Evolutionary conservation across 30 jellyfish, hydroid and myxozoan species (phyloP).

Genomic region (Aurelia coerulea): DNA sequence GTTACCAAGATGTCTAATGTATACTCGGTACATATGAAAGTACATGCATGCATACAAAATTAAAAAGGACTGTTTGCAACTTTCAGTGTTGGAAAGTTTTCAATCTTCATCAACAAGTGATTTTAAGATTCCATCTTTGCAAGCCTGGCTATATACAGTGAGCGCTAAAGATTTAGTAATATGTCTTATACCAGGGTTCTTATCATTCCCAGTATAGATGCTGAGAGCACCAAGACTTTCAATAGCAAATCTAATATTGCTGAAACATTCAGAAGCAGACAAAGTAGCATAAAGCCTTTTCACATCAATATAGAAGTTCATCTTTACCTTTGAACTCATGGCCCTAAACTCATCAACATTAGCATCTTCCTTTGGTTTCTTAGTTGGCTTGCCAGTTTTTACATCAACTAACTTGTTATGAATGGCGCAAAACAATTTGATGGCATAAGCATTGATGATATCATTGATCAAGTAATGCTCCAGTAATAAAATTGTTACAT

Average conservation of each 20-base stretch:
- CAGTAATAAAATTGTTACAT: background rate
- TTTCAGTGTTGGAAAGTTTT: background rate
- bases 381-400: conserved; percentile 23
- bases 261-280: conserved; percentile 3
- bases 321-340: conserved; percentile 29
- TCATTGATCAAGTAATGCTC: conserved; percentile 20
- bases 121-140: background rate
- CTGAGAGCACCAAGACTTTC: conserved; percentile 48
- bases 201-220: background rate
- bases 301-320: conserved; percentile 57
- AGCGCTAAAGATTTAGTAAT: conserved; percentile 19
- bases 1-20: conserved; percentile 4
- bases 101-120: conserved; percentile 20
- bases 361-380: conserved; percentile 30
- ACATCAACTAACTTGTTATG: conserved; percentile 18
- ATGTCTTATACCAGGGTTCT: conserved; percentile 43
- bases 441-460: conserved; percentile 2
- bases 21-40: conserved; percentile 47
- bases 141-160: conserved; percentile 28
- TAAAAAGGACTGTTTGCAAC: conserved; percentile 5
- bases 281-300: background rate
- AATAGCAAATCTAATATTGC: background rate
- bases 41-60: conserved; percentile 29
- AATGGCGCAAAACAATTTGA: conserved; percentile 7
- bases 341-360: conserved; percentile 16